Evolutionary conservation across 2,888 invertebrate genomes (phyloP), one percentile per base, ranked within the genome.

Genomic region (Agrotis ipsilon): DNA sequence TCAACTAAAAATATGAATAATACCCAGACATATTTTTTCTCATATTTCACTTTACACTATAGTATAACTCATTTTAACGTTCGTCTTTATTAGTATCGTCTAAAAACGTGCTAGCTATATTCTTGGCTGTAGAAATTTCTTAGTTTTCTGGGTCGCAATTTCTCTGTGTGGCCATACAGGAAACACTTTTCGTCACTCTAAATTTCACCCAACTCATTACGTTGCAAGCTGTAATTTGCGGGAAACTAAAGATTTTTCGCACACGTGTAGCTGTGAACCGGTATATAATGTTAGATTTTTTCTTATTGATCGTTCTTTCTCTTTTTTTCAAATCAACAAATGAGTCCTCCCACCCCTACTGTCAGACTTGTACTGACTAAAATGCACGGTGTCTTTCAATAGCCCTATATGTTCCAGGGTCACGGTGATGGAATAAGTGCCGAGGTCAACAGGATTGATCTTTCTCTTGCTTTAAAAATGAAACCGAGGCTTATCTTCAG

Each of bases 41-140:
- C 18, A 70, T 69, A 76, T 52, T 54, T 68, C 59, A 75, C 39
- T 24, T 19, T 27, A 13, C 39, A 45, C 16, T 49, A 24, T 24
- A 54, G 3, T 60, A 68, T 75, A 54, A 68, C 55, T 76, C 48
- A 73, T 55, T 60, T 68, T 60, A 75, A 73, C 76, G 54, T 68
- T 55, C 54, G 14, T 51, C 13, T 76, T 51, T 76, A 76, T 75
- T 68, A 52, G 43, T 58, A 43, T 18, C 24, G 59, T 32, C 58
- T 52, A 5, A 14, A 24, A 61, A 51, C 46, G 39, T 27, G 14
- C 18, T 7, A 46, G 45, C 18, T 43, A 32, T 49, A 27, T 54
- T 58, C 27, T 57, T 9, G 14, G 9, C 2, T 39, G 18, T 13
- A 58, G 16, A 59, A 54, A 58, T 24, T 49, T 70, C n/a, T 27